These are phyloP conservation scores for Albula glossodonta DNA, from an alignment of 2,113 vertebrate genomes.

Conservation along the genomic window DNA sequence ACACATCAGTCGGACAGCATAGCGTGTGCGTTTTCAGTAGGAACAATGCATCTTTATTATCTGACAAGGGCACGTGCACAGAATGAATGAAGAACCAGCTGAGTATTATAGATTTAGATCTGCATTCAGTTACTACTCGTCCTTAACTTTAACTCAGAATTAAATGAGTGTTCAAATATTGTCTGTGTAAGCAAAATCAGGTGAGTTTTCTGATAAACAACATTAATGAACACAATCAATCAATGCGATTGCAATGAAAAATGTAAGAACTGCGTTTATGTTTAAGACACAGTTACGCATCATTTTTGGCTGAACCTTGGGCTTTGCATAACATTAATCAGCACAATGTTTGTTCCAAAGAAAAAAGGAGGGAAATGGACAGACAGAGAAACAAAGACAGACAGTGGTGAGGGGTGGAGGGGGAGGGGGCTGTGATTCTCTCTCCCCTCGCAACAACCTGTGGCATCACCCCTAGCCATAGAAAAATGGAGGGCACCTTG, in stretches of 20 bases:
- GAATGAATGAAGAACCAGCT: neutral
- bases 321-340: neutral
- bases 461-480: slow-evolving; percentile 19
- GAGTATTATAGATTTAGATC: neutral
- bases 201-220: neutral
- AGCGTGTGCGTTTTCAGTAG: too few species aligned
- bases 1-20: too few species aligned
- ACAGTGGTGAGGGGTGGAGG: neutral
- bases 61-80: too few species aligned
- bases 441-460: neutral
- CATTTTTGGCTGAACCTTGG: neutral
- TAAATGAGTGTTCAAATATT: neutral
- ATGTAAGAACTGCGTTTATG: neutral
- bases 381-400: neutral
- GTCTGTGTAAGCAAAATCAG: neutral
- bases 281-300: neutral
- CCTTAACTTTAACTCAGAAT: too few species aligned
- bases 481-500: slow-evolving; percentile 42
- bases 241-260: neutral
- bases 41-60: too few species aligned
- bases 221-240: neutral
- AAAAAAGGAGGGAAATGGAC: neutral
- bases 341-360: neutral
- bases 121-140: neutral
- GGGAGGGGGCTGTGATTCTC: neutral